Conservation (phyloP, 2,113 vertebrate species). For the Grallaria varia region DNA sequence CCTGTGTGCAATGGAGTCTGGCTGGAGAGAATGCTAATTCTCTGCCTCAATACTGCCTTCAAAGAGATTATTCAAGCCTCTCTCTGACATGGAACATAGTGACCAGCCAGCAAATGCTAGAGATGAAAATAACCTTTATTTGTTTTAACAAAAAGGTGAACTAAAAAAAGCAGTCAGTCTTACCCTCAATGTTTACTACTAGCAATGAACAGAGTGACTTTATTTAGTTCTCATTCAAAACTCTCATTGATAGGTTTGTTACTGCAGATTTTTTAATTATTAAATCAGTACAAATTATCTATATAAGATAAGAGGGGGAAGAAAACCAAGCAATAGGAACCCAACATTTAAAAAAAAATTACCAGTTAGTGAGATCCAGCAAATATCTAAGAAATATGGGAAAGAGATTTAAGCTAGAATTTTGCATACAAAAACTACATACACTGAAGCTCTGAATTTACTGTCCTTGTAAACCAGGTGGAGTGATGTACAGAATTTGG, state of each 20-base stretch:
- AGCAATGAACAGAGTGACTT: conserved; percentile 3
- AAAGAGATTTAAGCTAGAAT: not conserved
- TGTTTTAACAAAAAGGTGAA: conserved; percentile 62
- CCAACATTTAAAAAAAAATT: not conserved
- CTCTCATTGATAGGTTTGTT: not conserved
- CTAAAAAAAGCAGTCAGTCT: conserved; percentile 50
- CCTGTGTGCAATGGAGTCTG: conserved; percentile 54
- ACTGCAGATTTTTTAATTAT: not conserved
- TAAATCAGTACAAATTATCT: not conserved
- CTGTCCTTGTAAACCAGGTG: not conserved
- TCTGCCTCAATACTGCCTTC: conserved; percentile 64
- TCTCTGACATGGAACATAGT: conserved; percentile 70
- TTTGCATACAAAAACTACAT: not conserved
- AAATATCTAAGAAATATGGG: not conserved
- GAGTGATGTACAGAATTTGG: not conserved
- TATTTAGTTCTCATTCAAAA: conserved; percentile 1
- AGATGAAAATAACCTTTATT: conserved; percentile 75
- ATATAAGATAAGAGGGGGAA: not conserved
- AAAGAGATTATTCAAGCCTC: conserved; percentile 72
- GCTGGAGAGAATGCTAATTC: conserved; percentile 71
- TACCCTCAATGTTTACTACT: conserved; percentile 57
- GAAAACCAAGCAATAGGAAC: not conserved
- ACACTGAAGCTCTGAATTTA: not conserved
- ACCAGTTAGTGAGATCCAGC: not conserved
- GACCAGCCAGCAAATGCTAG: conserved; percentile 68